These are phyloP conservation scores for Chionoecetes opilio DNA, from an alignment of 1,140 invertebrate species.

Conservation along the genomic window DNA sequence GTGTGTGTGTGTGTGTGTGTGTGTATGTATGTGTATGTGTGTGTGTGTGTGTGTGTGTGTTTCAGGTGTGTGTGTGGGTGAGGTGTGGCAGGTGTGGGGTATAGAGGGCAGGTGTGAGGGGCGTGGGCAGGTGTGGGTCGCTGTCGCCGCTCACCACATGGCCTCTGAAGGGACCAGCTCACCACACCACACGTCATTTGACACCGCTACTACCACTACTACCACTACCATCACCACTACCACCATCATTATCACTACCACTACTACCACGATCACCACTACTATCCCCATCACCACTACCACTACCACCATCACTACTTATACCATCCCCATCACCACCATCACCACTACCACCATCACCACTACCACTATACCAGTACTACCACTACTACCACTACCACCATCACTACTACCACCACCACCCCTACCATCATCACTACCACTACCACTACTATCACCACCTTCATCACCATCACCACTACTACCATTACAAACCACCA, in stretches of 20 bases:
- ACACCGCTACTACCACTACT: background rate
- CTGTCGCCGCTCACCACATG: background rate
- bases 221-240: background rate
- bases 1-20: slow-evolving; percentile 25
- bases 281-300: background rate
- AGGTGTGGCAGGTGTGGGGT: background rate
- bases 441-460: background rate
- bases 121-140: background rate
- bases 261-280: background rate
- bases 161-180: background rate
- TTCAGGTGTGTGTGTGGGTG: background rate
- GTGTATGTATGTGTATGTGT: background rate
- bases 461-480: no score
- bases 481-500: no score
- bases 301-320: background rate
- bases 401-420: background rate
- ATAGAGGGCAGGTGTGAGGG: background rate
- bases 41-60: background rate
- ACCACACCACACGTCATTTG: background rate
- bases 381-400: background rate
- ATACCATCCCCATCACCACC: background rate
- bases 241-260: background rate
- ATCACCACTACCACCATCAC: background rate
- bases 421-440: background rate
- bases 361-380: background rate